Evolutionary conservation across 2,113 vertebrate genomes (phyloP), one percentile per base, ranked within the genome.

Genomic region (Mungos mungo): DNA sequence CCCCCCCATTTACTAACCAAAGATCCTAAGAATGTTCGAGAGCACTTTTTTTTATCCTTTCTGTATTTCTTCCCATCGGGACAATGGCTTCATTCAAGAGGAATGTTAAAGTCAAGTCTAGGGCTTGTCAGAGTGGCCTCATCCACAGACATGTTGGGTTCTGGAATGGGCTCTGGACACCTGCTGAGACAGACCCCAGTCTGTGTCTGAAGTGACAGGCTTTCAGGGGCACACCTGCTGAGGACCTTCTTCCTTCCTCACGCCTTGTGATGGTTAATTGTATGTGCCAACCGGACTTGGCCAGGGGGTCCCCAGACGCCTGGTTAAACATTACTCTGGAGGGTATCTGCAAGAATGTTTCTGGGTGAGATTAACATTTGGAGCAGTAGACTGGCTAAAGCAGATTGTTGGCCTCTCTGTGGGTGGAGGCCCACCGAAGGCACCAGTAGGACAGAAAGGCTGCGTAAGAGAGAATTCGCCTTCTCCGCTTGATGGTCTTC

Each of bases 21-120:
- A 92, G 21, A 76, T 88, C 19, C 60, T 84, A 94, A 76, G 94
- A 94, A 97, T 65, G 31, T 60, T 90, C 14, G 29, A 95, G 80
- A 95, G 96, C 65, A 77, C 12, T 13, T 82, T 57, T 47, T 93
- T 94, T 60, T 60, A 45, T 47, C 41, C 41, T 76, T 76, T 45
- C 74, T 45, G 0, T 68, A 13, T 96, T 95, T 93, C 29, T 97
- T 95, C 31, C 63, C 71, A 33, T 2, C n/a, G 29, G 3, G 4
- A 14, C 14, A 95, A 52, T 83, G 21, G 19, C 38, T 0, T 0
- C 50, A 25, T 88, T 97, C 87, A 94, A 93, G 86, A 97, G 65
- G 38, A 86, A 12, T 25, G 45, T 0, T 25, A 13, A 69, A 85
- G n/a, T 83, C 21, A 21, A 66, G 7, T n/a, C 41, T 18, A 11